Base-by-base conservation (phyloP, 1,140 invertebrate species). In the Oscheius sp. region DNA sequence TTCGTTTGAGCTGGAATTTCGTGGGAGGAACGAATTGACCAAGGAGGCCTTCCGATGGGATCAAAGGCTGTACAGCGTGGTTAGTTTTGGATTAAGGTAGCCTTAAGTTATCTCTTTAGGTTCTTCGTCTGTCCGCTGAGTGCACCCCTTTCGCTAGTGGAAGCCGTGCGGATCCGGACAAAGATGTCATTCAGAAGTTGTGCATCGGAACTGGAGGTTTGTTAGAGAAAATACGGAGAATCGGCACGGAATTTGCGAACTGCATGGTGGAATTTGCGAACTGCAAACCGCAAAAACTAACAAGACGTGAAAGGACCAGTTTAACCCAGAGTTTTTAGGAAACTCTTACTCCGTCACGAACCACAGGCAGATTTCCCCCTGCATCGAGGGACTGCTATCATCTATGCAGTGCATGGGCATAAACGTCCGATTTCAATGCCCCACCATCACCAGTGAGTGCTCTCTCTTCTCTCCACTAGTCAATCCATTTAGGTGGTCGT, bases 41-140 rank as follows among this genome's bases (percentile, higher is more conserved):
- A 90, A 94, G 77, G 96, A 99, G 86, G 94, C 95, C 29, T 99
- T 97, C 83, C 89, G 96, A 75, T 99, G 97, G 96, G 97, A 99
- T 87, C 96, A 99, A 87, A 88, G 95, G 72, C 87, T 99, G 28
- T 99, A 97, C 87, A 92, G 93, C 2, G 86, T 99, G 75, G 95
- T 99, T 28, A 87, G 99, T 3, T 88, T 93, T 73, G 88, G 98
- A 82, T 90, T 93, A 38, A 94, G 93, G 55, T 90, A 90, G 34
- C 90, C 90, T 38, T 62, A 62, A 13, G 3, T 18, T 26, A 62
- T 29, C 10, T 38, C n/a, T 10, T 23, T 36, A 38, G 32, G 32
- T 42, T 42, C 36, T 23, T 38, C n/a, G 29, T n/a, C 36, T 34
- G 63, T 20, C 18, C n/a, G 63, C 32, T 26, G 63, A 34, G 20